These are phyloP conservation scores for Rattus rattus DNA, from an alignment of 2,113 vertebrate genomes.

Conservation along the genomic window DNA sequence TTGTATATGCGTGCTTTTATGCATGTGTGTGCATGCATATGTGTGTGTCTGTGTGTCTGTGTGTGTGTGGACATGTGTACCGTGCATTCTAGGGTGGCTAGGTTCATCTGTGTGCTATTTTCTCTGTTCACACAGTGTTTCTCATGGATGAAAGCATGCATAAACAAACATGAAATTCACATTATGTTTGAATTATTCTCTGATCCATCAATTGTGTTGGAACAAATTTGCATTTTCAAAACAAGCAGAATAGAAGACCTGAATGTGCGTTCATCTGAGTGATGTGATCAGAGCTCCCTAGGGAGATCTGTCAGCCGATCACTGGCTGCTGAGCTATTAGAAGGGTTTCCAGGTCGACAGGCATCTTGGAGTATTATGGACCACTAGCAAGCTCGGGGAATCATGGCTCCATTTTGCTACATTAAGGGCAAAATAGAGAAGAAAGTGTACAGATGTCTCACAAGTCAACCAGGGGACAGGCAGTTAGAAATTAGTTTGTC, in stretches of 20 bases:
- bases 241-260: conserved; percentile 39
- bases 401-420: not conserved
- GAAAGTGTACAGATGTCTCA: not conserved
- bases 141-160: conserved; percentile 28
- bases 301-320: not conserved
- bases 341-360: not conserved
- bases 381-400: not conserved
- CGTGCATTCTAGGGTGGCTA: not conserved
- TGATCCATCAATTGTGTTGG: conserved; percentile 14
- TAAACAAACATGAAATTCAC: conserved; percentile 54
- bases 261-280: not conserved
- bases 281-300: not conserved
- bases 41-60: not conserved
- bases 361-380: not conserved
- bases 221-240: conserved; percentile 65
- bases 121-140: not conserved
- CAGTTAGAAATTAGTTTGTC: not conserved
- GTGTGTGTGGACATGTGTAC: no score
- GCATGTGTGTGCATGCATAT: no score
- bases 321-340: not conserved
- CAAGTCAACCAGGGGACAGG: not conserved
- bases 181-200: conserved; percentile 17
- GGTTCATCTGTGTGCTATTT: not conserved
- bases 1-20: no score
- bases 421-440: not conserved